Evolutionary conservation across 2,888 invertebrate genomes (phyloP).

Genomic region (Trissolcus brochymenae): DNA sequence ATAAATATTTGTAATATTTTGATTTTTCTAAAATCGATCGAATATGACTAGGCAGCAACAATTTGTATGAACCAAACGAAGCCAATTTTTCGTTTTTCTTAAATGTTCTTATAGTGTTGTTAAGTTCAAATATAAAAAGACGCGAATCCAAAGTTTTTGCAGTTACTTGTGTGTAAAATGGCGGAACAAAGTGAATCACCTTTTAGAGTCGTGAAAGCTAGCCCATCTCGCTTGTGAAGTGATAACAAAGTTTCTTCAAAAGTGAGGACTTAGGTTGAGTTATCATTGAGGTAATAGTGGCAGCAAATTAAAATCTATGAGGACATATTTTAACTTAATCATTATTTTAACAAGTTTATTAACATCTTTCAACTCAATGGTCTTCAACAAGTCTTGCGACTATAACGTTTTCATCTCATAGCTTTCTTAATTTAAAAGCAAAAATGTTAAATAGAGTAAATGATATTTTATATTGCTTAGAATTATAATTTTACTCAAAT

Average conservation of each 20-base stretch:
- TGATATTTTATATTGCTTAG: no score
- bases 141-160: slow-evolving; percentile 42
- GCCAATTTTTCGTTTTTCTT: slow-evolving; percentile 4
- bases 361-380: slow-evolving; percentile 32
- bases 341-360: slow-evolving; percentile 53
- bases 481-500: no score
- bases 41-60: no score
- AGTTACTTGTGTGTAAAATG: slow-evolving; percentile 51
- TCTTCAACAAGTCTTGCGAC: slow-evolving; percentile 1
- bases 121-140: slow-evolving; percentile 37
- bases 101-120: slow-evolving; percentile 6
- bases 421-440: no score
- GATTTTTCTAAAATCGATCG: no score
- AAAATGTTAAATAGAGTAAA: no score
- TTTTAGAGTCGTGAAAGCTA: slow-evolving; percentile 50
- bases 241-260: slow-evolving; percentile 53
- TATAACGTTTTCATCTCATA: no score
- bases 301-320: slow-evolving; percentile 50
- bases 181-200: slow-evolving; percentile 52
- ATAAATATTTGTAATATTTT: no score
- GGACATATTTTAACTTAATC: slow-evolving; percentile 50
- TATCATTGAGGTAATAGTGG: slow-evolving; percentile 48
- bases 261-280: slow-evolving; percentile 49
- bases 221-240: slow-evolving; percentile 39
- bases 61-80: no score